Evolutionary conservation across 2,888 invertebrate genomes (phyloP).

Genomic region (Drosophila meridionalis): DNA sequence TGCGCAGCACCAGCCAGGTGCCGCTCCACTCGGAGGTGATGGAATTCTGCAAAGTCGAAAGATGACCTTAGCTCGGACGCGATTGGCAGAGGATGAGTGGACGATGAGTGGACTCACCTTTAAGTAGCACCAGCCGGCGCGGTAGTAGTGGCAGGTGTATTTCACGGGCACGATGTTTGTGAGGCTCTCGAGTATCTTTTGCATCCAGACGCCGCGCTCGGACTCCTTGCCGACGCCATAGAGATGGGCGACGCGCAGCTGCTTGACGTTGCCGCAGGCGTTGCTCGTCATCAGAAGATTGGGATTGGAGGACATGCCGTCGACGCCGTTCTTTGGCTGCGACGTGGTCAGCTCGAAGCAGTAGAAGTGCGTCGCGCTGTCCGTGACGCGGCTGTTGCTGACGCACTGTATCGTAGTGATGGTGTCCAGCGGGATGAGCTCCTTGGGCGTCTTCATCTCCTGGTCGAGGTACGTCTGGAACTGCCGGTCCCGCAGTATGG

Average conservation of each 20-base stretch:
- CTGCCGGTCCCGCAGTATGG: slow-evolving; percentile 90
- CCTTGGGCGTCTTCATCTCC: slow-evolving; percentile 89
- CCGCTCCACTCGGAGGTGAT: slow-evolving; percentile 88
- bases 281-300: slow-evolving; percentile 83
- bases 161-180: slow-evolving; percentile 89
- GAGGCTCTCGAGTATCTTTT: slow-evolving; percentile 90
- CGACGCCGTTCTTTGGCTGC: slow-evolving; percentile 78
- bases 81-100: not conserved
- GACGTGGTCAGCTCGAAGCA: slow-evolving; percentile 84
- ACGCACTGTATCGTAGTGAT: slow-evolving; percentile 85
- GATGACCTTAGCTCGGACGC: no score
- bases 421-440: slow-evolving; percentile 89
- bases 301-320: slow-evolving; percentile 80
- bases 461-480: slow-evolving; percentile 91
- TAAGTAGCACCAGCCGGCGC: slow-evolving; percentile 93
- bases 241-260: slow-evolving; percentile 82
- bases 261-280: slow-evolving; percentile 83
- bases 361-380: slow-evolving; percentile 84
- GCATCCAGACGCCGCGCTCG: slow-evolving; percentile 89
- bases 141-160: slow-evolving; percentile 89
- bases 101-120: slow-evolving; percentile 85
- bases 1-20: slow-evolving; percentile 92
- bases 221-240: slow-evolving; percentile 85
- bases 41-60: slow-evolving; percentile 68
- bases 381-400: slow-evolving; percentile 85